Base-by-base conservation (phyloP, 2,113 vertebrate genomes). In the Salminus brasiliensis region DNA sequence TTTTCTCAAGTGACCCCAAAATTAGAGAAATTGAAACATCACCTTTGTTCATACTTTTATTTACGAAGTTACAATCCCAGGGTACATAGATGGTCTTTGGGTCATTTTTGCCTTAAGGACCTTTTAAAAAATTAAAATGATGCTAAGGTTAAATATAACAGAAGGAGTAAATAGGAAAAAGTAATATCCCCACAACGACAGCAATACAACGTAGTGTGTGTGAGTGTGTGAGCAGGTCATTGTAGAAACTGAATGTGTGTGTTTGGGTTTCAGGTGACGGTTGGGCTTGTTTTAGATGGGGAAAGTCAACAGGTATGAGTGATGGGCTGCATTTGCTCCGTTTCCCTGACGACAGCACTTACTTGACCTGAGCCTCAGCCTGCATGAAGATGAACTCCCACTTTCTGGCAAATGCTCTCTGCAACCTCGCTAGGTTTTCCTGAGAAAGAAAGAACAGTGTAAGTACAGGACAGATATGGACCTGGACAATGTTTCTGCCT, bases 311-410 rank as follows among this genome's bases (percentile, higher is more conserved):
- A 82, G 70, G 62, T 82, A 52, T 25, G 63, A 69, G 81, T 55
- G 55, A 63, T n/a, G 23, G 70, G 23, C 25, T 34, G 72, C 36
- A 72, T 65, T 65, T 43, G 47, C 66, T 15, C 32, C 6, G 78
- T 84, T 69, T 68, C 79, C 74, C 30, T 77, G 74, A 69, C 65
- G 82, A 90, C 88, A 68, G 83, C 89, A 98, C 98, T 93, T 96
- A 99, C 98, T 97, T 99, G 82, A 99, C 97, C 96, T 99, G 98
- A 59, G 97, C 98, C 88, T 99, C 98, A 65, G 97, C 98, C 94
- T 99, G 98, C 98, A 98, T 98, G 89, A 99, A 99, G 95, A 99
- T 99, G 92, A 99, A 99, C 92, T 99, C 97, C 98, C 98, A 99
- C 89, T 99, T 99, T 79, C 97, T 95, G 81, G 97, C 96, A 90